phyloP scores from a whole-genome alignment of 92 coral and sea anemone species.

The Blastomussa wellsi region DNA sequence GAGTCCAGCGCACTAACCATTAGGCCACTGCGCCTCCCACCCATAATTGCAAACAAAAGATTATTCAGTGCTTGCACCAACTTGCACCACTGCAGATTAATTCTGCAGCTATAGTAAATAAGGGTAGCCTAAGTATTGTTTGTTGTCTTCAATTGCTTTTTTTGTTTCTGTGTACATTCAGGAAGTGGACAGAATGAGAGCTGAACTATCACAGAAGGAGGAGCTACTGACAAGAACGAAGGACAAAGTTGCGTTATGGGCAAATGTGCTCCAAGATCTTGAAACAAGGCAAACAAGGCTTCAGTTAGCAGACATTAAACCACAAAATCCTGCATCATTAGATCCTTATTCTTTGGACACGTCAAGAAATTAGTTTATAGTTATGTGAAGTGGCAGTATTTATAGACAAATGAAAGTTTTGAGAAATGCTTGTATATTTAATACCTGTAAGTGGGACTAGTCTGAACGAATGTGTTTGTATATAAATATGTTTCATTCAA shows the following conservation, averaged over 20 bases:
- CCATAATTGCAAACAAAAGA: no score
- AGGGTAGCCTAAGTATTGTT: no score
- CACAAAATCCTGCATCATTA: slow-evolving; percentile 22
- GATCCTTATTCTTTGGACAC: slow-evolving; percentile 21
- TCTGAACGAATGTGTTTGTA: no score
- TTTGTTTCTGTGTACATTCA: neutral
- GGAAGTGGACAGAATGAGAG: slow-evolving; percentile 74
- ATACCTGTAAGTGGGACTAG: no score
- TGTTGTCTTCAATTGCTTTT: no score
- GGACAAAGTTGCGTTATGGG: slow-evolving; percentile 67
- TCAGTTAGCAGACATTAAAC: slow-evolving; percentile 29
- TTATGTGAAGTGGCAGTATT: neutral
- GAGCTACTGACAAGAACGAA: slow-evolving; percentile 60
- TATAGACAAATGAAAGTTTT: neutral
- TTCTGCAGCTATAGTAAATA: no score
- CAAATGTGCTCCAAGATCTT: slow-evolving; percentile 56
- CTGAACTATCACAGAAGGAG: slow-evolving; percentile 74
- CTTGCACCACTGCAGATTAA: no score
- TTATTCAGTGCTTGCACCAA: no score
- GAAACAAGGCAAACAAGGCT: slow-evolving; percentile 63
- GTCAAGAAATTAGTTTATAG: neutral
- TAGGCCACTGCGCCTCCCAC: no score
- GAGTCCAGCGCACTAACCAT: neutral
- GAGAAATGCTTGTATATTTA: no score
- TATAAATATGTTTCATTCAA: no score